Conservation (phyloP, 2,888 invertebrate genomes). For the Brachypterus glaber region DNA sequence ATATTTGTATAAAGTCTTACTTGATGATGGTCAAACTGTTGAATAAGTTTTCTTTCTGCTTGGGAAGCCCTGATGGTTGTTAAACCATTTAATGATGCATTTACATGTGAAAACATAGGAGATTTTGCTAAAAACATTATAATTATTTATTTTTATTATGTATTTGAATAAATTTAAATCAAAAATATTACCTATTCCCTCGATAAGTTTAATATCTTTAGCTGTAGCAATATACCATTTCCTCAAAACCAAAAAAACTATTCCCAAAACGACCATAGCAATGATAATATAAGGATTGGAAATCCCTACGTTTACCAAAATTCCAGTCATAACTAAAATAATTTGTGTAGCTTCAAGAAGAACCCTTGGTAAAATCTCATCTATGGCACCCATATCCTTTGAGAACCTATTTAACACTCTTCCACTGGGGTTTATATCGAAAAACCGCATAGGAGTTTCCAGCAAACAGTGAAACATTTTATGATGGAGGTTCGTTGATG, state of each 20-base stretch:
- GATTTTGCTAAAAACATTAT: slow-evolving; percentile 60
- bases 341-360: slow-evolving; percentile 48
- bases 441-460: slow-evolving; percentile 62
- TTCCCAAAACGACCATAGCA: slow-evolving; percentile 48
- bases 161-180: slow-evolving; percentile 1
- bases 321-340: slow-evolving; percentile 56
- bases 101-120: slow-evolving; percentile 83
- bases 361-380: slow-evolving; percentile 47
- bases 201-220: slow-evolving; percentile 55
- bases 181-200: slow-evolving; percentile 36
- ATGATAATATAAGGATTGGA: slow-evolving; percentile 55
- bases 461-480: slow-evolving; percentile 66
- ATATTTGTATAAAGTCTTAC: slow-evolving; percentile 27
- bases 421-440: slow-evolving; percentile 77
- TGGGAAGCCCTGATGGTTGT: slow-evolving; percentile 72
- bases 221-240: slow-evolving; percentile 56
- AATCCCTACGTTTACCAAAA: slow-evolving; percentile 56
- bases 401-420: slow-evolving; percentile 65
- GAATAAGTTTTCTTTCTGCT: slow-evolving; percentile 57
- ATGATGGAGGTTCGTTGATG: slow-evolving; percentile 67
- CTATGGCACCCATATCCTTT: slow-evolving; percentile 59
- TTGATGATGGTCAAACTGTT: slow-evolving; percentile 59
- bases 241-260: slow-evolving; percentile 54
- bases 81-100: slow-evolving; percentile 71
- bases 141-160: too few species aligned